Percentiles rank a stretch among this genome's conserved stretches.
These are phyloP conservation scores for Diploscapter pachys DNA, from an alignment of 1,140 invertebrate species.

Conservation along the genomic window DNA sequence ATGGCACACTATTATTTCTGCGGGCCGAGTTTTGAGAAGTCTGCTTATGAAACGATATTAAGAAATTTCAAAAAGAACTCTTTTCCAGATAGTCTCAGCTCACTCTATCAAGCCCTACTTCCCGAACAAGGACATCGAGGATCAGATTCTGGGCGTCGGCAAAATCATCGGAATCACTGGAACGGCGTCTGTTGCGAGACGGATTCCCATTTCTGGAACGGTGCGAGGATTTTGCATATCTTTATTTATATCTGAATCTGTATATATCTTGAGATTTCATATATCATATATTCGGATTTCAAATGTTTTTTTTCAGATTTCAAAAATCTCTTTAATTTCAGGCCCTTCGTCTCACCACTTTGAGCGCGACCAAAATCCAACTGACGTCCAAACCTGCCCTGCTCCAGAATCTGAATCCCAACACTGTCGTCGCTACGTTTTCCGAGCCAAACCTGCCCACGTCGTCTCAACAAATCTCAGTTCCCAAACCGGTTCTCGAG, in stretches of 20 bases:
- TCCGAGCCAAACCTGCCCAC: no score
- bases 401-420: no score
- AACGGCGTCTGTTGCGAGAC: constrained; percentile 20
- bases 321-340: no score
- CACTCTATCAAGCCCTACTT: constrained; percentile 18
- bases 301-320: not conserved
- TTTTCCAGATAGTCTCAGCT: constrained; percentile 34
- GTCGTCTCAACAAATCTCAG: no score
- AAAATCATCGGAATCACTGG: not conserved
- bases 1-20: not conserved
- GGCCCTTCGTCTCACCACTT: no score
- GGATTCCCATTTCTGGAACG: constrained; percentile 9
- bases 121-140: constrained; percentile 32
- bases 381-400: no score
- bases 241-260: not conserved
- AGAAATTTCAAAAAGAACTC: not conserved
- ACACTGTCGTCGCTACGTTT: no score
- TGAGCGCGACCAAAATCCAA: no score
- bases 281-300: not conserved
- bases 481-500: no score
- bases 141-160: constrained; percentile 25
- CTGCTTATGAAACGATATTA: not conserved
- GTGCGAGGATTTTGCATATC: not conserved
- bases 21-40: not conserved
- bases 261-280: not conserved